Conservation (phyloP, 1,140 invertebrate species). For the Leucophenga varia region DNA sequence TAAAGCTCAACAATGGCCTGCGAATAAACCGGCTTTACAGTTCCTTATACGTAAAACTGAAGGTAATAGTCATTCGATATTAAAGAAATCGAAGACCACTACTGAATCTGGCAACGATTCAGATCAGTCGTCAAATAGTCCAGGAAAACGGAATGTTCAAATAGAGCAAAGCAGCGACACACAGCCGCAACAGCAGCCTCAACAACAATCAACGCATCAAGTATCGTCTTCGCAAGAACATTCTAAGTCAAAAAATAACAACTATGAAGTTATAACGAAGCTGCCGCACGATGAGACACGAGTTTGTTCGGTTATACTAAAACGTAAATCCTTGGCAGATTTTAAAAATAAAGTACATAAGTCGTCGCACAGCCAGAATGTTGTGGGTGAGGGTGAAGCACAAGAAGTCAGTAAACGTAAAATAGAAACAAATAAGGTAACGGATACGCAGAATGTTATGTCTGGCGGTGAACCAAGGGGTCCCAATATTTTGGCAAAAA, state of each 20-base stretch:
- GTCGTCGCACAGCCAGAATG: not conserved
- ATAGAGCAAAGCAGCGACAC: no score
- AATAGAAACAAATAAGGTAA: no score
- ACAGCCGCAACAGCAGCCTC: no score
- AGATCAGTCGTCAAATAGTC: slow-evolving; percentile 31
- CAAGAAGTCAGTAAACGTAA: no score
- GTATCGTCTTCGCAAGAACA: no score
- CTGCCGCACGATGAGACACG: slow-evolving; percentile 29
- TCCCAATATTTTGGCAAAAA: no score
- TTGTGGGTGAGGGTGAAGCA: no score
- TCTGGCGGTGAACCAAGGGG: no score
- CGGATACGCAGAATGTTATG: no score
- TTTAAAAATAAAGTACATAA: not conserved
- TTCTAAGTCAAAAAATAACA: slow-evolving; percentile 32
- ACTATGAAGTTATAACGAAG: slow-evolving; percentile 42
- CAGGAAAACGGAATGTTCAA: slow-evolving; percentile 30
- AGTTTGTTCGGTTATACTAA: slow-evolving; percentile 41
- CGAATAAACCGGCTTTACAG: slow-evolving; percentile 52
- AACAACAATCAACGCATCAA: no score
- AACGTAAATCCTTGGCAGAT: slow-evolving; percentile 37
- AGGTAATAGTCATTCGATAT: slow-evolving; percentile 49
- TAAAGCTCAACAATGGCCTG: slow-evolving; percentile 30
- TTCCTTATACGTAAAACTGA: slow-evolving; percentile 50
- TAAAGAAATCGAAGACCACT: slow-evolving; percentile 40
- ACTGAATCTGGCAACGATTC: slow-evolving; percentile 46